Conservation (phyloP, 2,113 vertebrate genomes). For the Pantherophis guttatus region DNA sequence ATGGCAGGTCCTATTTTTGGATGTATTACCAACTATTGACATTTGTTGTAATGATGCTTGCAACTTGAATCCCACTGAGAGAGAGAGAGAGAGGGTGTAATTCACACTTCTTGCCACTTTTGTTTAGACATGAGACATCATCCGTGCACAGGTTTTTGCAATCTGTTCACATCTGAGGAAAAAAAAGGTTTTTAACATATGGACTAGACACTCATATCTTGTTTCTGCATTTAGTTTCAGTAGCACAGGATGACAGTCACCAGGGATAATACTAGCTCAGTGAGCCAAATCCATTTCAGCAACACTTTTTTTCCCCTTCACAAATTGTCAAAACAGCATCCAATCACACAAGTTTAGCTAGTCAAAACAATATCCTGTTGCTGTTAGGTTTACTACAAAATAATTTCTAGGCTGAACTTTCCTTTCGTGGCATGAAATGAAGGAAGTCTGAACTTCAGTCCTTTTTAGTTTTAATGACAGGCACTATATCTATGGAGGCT, state of each 20-base stretch:
- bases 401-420: slow-evolving; percentile 5
- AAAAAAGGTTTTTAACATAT: slow-evolving; percentile 3
- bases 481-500: background rate
- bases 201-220: slow-evolving; percentile 1
- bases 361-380: slow-evolving; percentile 27
- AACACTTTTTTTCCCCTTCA: background rate
- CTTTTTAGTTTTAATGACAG: slow-evolving; percentile 1
- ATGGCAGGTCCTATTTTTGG: background rate
- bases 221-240: slow-evolving; percentile 14
- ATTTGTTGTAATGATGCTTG: slow-evolving; percentile 8
- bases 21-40: background rate
- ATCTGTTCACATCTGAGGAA: background rate
- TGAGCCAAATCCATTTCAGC: background rate
- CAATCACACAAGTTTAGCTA: slow-evolving; percentile 36
- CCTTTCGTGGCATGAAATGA: background rate
- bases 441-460: background rate
- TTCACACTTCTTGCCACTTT: slow-evolving; percentile 19
- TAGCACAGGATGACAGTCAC: background rate
- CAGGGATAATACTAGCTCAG: background rate
- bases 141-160: slow-evolving; percentile 4
- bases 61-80: background rate
- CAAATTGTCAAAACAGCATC: slow-evolving; percentile 20
- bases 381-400: slow-evolving; percentile 33
- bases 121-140: slow-evolving; percentile 16
- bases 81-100: background rate